phyloP scores from a whole-genome alignment of 2,113 vertebrate genomes.

The Carassius carassius region DNA sequence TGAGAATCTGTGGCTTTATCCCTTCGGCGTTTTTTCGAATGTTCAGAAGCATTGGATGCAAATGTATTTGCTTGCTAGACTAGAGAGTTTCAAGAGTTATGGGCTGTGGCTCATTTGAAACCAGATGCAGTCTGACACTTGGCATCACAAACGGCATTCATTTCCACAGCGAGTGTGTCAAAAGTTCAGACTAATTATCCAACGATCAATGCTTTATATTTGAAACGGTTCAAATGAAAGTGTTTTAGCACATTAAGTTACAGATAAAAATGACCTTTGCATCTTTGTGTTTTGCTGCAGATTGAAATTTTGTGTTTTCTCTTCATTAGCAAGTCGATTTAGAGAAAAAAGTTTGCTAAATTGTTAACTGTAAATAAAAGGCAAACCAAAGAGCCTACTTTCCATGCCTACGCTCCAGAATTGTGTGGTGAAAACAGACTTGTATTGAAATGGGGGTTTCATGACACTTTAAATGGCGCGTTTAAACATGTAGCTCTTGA shows the following conservation, averaged over 20 bases:
- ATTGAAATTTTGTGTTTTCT: background rate
- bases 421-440: background rate
- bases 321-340: background rate
- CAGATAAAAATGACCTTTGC: background rate
- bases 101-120: background rate
- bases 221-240: background rate
- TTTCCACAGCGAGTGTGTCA: background rate
- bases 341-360: background rate
- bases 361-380: background rate
- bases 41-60: background rate
- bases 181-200: constrained; percentile 9
- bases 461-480: background rate
- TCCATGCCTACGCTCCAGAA: background rate
- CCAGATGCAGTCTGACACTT: background rate
- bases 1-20: background rate
- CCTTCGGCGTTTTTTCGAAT: background rate
- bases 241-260: background rate
- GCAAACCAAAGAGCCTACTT: background rate
- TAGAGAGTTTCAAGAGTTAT: background rate
- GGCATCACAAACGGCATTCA: background rate
- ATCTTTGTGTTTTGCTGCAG: background rate
- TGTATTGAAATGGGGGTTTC: background rate
- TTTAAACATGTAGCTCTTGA: background rate
- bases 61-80: background rate
- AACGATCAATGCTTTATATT: background rate